Percentiles rank a stretch among this genome's conserved stretches.
Evolutionary conservation across 2,888 invertebrate genomes (phyloP).

Genomic region (Balanococcus diminutus): DNA sequence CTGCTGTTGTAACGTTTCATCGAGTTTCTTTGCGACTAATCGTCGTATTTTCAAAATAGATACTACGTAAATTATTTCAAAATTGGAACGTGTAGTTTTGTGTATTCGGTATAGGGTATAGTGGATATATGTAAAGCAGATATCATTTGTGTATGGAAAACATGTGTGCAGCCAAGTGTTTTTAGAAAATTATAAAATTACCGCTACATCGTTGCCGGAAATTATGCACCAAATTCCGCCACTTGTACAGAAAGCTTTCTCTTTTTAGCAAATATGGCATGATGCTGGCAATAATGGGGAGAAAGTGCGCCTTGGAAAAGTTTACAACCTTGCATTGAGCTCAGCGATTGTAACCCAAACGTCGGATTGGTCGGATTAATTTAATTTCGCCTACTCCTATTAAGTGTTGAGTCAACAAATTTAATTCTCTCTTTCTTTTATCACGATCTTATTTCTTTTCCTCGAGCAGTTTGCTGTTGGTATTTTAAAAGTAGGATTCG

Average conservation of each 20-base stretch:
- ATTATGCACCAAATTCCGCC: not conserved
- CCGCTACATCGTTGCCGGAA: not conserved
- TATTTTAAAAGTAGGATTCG: slow-evolving; percentile 21
- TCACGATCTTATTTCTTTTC: slow-evolving; percentile 35
- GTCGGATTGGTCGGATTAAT: slow-evolving; percentile 37
- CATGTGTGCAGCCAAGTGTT: slow-evolving; percentile 21
- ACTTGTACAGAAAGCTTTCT: not conserved
- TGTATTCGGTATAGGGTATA: not conserved
- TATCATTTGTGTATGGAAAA: slow-evolving; percentile 13
- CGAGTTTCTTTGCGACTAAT: slow-evolving; percentile 5
- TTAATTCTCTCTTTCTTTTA: slow-evolving; percentile 3
- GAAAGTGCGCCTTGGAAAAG: not conserved
- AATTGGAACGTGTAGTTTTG: not conserved
- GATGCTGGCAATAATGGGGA: not conserved
- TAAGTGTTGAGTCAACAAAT: slow-evolving; percentile 41
- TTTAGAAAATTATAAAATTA: slow-evolving; percentile 37
- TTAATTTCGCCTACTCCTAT: slow-evolving; percentile 26
- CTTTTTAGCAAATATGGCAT: not conserved
- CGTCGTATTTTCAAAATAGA: slow-evolving; percentile 36
- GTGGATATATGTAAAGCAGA: slow-evolving; percentile 5
- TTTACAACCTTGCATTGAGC: slow-evolving; percentile 20
- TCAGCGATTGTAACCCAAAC: slow-evolving; percentile 24
- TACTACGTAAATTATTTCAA: not conserved
- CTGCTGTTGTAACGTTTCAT: not conserved
- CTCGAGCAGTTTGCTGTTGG: not conserved